Conservation (phyloP, 2,888 invertebrate genomes). For the Quadriops clusia region DNA sequence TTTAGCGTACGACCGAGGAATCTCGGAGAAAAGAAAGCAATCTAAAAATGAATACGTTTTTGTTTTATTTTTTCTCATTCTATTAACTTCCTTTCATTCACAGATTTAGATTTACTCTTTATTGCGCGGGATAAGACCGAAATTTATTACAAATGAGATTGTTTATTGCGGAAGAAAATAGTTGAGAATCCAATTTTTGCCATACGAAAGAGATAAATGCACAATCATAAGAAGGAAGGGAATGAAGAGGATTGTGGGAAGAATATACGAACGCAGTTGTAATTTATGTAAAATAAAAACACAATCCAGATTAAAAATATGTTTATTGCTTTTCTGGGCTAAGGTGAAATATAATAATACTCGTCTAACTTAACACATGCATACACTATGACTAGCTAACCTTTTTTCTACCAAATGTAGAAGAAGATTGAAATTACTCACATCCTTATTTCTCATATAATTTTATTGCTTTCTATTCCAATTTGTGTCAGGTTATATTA, state of each 20-base stretch:
- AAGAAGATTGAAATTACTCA: constrained; percentile 20
- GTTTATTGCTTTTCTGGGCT: constrained; percentile 36
- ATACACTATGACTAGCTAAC: constrained; percentile 32
- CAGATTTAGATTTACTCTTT: no score
- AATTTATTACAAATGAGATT: no score
- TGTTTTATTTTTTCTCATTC: no score
- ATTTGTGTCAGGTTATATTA: constrained; percentile 17
- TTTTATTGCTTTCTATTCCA: constrained; percentile 29
- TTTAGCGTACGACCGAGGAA: no score
- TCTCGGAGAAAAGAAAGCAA: no score
- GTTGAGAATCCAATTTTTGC: no score
- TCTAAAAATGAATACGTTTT: no score
- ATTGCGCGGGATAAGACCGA: no score
- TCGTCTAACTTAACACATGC: constrained; percentile 30
- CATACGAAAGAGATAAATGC: neutral
- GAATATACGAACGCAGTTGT: neutral
- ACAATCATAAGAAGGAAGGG: neutral
- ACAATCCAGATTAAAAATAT: constrained; percentile 34
- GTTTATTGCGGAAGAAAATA: no score
- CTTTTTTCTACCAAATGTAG: constrained; percentile 22
- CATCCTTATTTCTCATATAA: constrained; percentile 11
- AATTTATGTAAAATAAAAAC: constrained; percentile 15
- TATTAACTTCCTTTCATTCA: no score
- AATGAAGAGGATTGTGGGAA: constrained; percentile 1
- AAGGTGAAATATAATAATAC: constrained; percentile 30